Base-by-base conservation (phyloP, 2,113 vertebrate species). In the Merops nubicus region DNA sequence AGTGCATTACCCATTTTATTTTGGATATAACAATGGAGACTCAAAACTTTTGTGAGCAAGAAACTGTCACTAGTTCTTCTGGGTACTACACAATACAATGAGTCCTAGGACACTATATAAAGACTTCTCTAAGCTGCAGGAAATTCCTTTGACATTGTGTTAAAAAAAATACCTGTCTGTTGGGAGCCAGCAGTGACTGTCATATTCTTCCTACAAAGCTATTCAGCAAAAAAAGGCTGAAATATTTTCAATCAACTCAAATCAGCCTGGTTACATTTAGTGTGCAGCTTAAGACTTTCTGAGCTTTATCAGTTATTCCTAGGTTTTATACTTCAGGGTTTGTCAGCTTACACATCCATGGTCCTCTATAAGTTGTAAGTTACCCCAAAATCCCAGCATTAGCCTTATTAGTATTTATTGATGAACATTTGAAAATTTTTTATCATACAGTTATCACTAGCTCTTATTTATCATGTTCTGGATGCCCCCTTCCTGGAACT, bases 261-360 rank as follows among this genome's bases (percentile, higher is more conserved):
- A 72, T 51, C n/a, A 80, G 10, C 9, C 20, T 45, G 15, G 4
- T 62, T 77, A 17, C 33, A 18, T 18, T 13, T 40, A 60, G 48
- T 20, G 6, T 16, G 11, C 88, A 96, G 74, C 75, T 97, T 88
- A 84, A 86, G 40, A 95, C 88, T 96, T 89, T 53, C 18, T 72
- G 45, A 67, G 72, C 78, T 97, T 94, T 91, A 73, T 84, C 38
- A 85, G n/a, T 54, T 89, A 40, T 96, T 96, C 50, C 78, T 63
- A 56, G 40, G 31, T 56, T 81, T 69, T 63, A 69, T 67, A 78
- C 57, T 96, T 96, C 38, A 67, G 70, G 23, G 54, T 87, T 93
- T 91, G 4, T 31, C 23, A 38, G 62, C 88, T 92, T 95, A 91
- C 7, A 56, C 15, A 48, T 72, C 20, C 4, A 1, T 29, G 22